Evolutionary conservation across 2,113 vertebrate genomes (phyloP).

Genomic region (Callorhinus ursinus): DNA sequence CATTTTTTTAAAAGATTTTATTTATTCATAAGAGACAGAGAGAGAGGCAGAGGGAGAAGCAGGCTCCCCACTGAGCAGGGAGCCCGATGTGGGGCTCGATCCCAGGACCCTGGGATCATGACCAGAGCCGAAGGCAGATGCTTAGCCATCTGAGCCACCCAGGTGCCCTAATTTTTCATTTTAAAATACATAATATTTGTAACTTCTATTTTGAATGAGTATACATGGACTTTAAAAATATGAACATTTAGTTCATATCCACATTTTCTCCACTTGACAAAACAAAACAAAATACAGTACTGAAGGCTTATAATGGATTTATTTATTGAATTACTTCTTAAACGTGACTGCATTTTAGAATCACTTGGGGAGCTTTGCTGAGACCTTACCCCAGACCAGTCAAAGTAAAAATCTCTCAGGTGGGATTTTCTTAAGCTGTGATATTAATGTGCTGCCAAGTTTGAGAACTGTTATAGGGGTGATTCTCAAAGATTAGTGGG

Average conservation of each 20-base stretch:
- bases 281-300: neutral
- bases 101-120: too few relatives aligned
- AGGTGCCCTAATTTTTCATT: neutral
- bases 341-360: neutral
- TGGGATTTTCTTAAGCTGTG: neutral
- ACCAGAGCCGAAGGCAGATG: too few relatives aligned
- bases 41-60: too few relatives aligned
- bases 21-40: too few relatives aligned
- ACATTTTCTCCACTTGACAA: neutral
- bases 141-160: too few relatives aligned
- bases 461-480: neutral
- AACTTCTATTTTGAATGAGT: neutral
- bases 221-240: neutral
- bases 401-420: neutral
- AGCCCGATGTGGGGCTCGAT: too few relatives aligned
- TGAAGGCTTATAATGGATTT: neutral
- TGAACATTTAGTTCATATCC: neutral
- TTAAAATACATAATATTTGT: neutral
- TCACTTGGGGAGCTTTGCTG: neutral
- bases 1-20: too few relatives aligned
- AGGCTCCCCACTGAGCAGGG: too few relatives aligned
- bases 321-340: neutral
- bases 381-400: neutral
- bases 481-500: neutral
- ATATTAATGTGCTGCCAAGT: neutral